These are phyloP conservation scores for Brachionus calyciflorus DNA, from an alignment of 1,140 invertebrate genomes.

Conservation along the genomic window DNA sequence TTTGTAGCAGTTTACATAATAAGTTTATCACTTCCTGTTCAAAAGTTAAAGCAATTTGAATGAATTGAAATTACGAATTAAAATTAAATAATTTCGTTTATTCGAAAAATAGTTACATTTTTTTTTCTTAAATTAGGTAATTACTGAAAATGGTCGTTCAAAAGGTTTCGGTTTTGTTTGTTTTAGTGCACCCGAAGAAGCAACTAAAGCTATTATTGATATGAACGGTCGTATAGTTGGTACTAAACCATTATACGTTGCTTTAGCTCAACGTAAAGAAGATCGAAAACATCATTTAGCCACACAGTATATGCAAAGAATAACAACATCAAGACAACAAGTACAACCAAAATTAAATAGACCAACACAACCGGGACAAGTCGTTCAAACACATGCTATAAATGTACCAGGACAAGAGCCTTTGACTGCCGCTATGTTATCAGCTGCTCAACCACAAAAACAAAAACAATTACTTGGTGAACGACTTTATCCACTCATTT, in stretches of 20 bases:
- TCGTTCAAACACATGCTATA: not conserved
- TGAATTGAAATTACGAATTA: too few relatives aligned
- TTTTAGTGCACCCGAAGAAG: constrained; percentile 94
- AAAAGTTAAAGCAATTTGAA: too few relatives aligned
- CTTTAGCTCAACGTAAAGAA: constrained; percentile 95
- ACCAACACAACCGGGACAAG: constrained; percentile 73
- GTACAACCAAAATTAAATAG: constrained; percentile 63
- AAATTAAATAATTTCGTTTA: not conserved
- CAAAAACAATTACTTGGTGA: constrained; percentile 99
- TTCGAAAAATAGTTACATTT: not conserved
- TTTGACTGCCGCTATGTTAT: constrained; percentile 1
- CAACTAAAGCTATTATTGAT: constrained; percentile 94
- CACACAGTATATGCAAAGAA: constrained; percentile 72
- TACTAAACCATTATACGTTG: constrained; percentile 94
- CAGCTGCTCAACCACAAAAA: constrained; percentile 62
- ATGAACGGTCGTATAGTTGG: constrained; percentile 97
- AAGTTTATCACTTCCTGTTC: too few relatives aligned
- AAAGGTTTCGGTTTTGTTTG: constrained; percentile 99
- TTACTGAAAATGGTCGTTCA: constrained; percentile 63
- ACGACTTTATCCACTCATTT: constrained; percentile 92
- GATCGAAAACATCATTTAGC: constrained; percentile 91
- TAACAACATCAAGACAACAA: not conserved
- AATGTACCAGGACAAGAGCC: constrained; percentile 38
- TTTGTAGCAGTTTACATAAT: too few relatives aligned
- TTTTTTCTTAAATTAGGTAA: constrained; percentile 52